phyloP scores from a whole-genome alignment of 2,888 invertebrate genomes.

The Chydorus sphaericus region DNA sequence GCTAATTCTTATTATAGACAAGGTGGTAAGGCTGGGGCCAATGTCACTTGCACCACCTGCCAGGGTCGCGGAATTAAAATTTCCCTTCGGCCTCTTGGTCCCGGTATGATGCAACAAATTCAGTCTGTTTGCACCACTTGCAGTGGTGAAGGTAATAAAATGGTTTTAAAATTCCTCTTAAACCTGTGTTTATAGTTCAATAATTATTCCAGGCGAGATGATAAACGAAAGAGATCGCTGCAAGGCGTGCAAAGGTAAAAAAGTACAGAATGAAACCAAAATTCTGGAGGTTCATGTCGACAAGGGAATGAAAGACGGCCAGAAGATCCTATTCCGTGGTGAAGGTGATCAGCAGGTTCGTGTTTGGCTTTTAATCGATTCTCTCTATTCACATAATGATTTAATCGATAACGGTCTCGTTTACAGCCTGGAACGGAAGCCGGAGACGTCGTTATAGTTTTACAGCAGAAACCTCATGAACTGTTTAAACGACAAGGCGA shows the following conservation, averaged over 20 bases:
- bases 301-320: conserved; percentile 73
- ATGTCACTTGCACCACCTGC: conserved; percentile 52
- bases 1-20: conserved; percentile 24
- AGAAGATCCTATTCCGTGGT: conserved; percentile 69
- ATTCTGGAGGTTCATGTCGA: conserved; percentile 75
- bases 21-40: conserved; percentile 54
- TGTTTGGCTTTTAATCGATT: not conserved
- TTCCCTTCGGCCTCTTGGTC: conserved; percentile 51
- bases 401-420: conserved; percentile 6
- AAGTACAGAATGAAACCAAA: conserved; percentile 66
- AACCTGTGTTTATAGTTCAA: not conserved
- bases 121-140: conserved; percentile 30
- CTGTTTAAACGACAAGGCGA: conserved; percentile 60
- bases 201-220: conserved; percentile 38
- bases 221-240: conserved; percentile 73
- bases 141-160: conserved; percentile 30
- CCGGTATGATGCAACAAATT: conserved; percentile 23
- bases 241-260: conserved; percentile 63
- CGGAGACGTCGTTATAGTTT: conserved; percentile 76
- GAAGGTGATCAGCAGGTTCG: conserved; percentile 69
- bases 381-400: not conserved
- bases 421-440: conserved; percentile 61
- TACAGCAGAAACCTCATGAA: conserved; percentile 66
- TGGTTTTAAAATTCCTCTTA: not conserved
- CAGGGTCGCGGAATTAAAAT: conserved; percentile 63